Evolutionary conservation across 2,797 vertebrate genomes (phyloP), one percentile per base, ranked within the genome.

Genomic region (Takifugu rubripes): DNA sequence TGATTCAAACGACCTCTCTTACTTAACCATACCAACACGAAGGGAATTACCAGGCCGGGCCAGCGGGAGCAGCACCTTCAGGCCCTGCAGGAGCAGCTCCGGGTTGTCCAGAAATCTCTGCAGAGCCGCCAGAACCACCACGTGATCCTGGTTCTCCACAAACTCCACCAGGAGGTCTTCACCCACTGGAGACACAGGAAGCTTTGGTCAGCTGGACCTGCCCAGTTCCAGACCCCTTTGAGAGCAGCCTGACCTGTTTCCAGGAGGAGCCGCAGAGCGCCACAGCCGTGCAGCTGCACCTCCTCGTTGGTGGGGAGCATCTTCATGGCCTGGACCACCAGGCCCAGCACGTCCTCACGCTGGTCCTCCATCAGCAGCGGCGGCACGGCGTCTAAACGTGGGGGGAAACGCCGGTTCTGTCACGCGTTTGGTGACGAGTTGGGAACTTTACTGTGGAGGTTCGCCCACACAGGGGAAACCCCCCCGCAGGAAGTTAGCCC

Each of bases 81-180:
- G 84, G 15, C 91, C 93, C 54, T 91, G 88, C 49, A 94, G 78
- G 15, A 95, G 89, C 61, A 95, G 70, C 66, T 92, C 89, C 6
- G 93, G 90, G 71, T 88, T 91, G 66, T 90, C 85, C 0, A 82
- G 84, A 78, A 95, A 98, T 25, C 67, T 84, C 59, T 88, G 89
- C 12, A 96, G 87, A 0, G 92, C 90, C 11, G 78, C 86, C 40
- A 99, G 55, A 65, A 98, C 84, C 60, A 92, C 85, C 21, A 75
- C 74, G 54, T 98, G 94, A 76, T 99, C 96, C 83, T 92, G 92
- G 82, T 87, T 94, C 81, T 99, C 96, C 74, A 98, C 89, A 88
- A 99, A 98, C 84, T 97, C 96, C 67, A 91, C 74, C 14, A 96
- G 87, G 50, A 95, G 95, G 36, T 91, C 93, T 25, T 97, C 94